Evolutionary conservation across 2,888 invertebrate species (phyloP).

Genomic region (Tinea trinotella): DNA sequence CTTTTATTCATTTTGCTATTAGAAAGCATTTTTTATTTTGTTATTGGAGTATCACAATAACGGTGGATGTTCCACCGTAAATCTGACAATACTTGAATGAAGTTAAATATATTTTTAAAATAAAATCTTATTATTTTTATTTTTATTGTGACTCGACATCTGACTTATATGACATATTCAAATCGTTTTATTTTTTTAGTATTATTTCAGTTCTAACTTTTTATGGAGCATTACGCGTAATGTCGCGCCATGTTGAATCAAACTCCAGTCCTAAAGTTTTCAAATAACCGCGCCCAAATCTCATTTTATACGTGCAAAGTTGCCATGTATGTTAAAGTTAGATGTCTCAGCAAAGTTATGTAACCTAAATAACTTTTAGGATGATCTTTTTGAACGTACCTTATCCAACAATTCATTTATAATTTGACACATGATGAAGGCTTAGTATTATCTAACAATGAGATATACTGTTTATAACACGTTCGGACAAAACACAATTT

Average conservation of each 20-base stretch:
- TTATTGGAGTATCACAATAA: too few relatives aligned
- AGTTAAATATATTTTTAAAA: too few relatives aligned
- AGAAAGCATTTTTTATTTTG: too few relatives aligned
- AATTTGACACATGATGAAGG: not conserved
- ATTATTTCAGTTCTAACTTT: not conserved
- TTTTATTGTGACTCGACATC: too few relatives aligned
- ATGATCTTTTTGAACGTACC: not conserved
- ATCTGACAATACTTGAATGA: too few relatives aligned
- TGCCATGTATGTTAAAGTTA: not conserved
- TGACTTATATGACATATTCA: too few relatives aligned
- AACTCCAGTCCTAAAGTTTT: not conserved
- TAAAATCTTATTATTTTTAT: too few relatives aligned
- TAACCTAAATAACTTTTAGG: not conserved
- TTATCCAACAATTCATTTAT: not conserved
- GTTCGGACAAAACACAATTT: too few relatives aligned
- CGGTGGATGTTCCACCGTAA: too few relatives aligned
- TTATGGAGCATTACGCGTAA: not conserved
- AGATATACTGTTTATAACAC: too few relatives aligned
- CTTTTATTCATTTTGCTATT: too few relatives aligned
- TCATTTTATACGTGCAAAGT: conserved; percentile 4
- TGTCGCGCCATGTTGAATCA: not conserved
- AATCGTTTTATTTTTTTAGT: not conserved
- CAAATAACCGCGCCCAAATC: conserved; percentile 3
- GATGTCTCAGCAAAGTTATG: not conserved
- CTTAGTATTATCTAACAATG: too few relatives aligned